phyloP scores from a whole-genome alignment of 2,888 invertebrate species.

The Fabriciana adippe region DNA sequence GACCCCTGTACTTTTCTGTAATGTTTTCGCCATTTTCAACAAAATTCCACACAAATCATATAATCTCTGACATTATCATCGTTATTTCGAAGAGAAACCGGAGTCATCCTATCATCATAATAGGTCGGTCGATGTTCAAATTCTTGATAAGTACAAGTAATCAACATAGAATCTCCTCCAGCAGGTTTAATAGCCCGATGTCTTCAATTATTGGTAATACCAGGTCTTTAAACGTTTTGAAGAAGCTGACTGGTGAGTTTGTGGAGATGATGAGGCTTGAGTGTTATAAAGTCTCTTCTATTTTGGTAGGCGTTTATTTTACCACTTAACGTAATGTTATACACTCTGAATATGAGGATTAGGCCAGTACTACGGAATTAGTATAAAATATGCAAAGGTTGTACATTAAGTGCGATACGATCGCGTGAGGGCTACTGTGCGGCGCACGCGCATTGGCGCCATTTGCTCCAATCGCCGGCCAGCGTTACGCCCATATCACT shows the following conservation, averaged over 20 bases:
- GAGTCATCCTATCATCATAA: conserved; percentile 71
- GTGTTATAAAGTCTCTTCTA: conserved; percentile 17
- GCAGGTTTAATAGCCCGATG: conserved; percentile 70
- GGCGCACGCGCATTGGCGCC: conserved; percentile 78
- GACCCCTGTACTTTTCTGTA: conserved; percentile 81
- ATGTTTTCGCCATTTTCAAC: conserved; percentile 83
- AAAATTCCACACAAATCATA: conserved; percentile 81
- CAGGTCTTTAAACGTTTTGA: conserved; percentile 75
- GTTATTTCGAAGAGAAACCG: conserved; percentile 79
- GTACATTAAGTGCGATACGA: conserved; percentile 31
- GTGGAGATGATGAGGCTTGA: conserved; percentile 14
- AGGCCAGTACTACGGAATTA: not conserved
- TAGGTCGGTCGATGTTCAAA: conserved; percentile 73
- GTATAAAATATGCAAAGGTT: conserved; percentile 21
- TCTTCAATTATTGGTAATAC: conserved; percentile 81
- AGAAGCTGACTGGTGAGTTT: conserved; percentile 69
- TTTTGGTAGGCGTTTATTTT: conserved; percentile 10
- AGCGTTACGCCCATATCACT: conserved; percentile 64
- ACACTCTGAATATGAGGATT: conserved; percentile 17
- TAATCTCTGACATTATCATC: conserved; percentile 81
- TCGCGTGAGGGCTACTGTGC: conserved; percentile 64
- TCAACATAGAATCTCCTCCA: conserved; percentile 77
- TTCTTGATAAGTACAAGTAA: conserved; percentile 80
- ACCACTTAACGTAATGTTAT: conserved; percentile 12
- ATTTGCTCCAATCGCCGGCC: conserved; percentile 68